These are phyloP conservation scores for Phycodurus eques DNA, from an alignment of 2,113 vertebrate species.

Conservation along the genomic window DNA sequence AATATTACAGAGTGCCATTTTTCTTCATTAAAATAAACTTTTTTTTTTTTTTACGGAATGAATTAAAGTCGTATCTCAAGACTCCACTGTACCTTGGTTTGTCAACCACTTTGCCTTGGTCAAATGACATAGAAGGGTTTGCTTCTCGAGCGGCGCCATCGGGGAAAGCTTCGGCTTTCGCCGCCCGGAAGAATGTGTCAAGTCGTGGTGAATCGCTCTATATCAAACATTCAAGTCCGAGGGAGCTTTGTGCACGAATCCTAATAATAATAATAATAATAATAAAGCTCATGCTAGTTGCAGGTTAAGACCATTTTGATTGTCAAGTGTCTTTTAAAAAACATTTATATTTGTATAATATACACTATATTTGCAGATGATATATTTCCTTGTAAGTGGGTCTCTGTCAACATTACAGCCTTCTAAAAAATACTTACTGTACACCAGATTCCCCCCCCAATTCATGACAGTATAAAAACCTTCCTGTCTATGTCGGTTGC, in stretches of 20 bases:
- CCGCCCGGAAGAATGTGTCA: background rate
- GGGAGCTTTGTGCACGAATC: slow-evolving; percentile 61
- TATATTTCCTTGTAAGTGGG: slow-evolving; percentile 65
- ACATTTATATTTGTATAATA: slow-evolving; percentile 74
- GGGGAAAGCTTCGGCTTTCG: background rate
- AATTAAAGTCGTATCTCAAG: background rate
- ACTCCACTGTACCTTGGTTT: background rate
- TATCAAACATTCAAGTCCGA: slow-evolving; percentile 46
- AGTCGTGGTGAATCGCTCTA: background rate
- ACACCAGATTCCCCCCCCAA: too few relatives aligned
- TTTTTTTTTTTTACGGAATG: background rate
- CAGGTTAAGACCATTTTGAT: slow-evolving; percentile 63
- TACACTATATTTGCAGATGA: slow-evolving; percentile 67
- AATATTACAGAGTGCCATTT: too few relatives aligned
- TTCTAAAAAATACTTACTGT: slow-evolving; percentile 19
- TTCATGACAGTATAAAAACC: slow-evolving; percentile 39
- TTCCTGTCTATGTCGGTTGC: slow-evolving; percentile 73
- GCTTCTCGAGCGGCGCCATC: too few relatives aligned
- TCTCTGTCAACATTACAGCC: slow-evolving; percentile 53
- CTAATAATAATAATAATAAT: slow-evolving; percentile 44
- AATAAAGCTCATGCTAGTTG: slow-evolving; percentile 55
- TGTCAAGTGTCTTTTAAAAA: slow-evolving; percentile 61
- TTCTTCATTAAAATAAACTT: too few relatives aligned
- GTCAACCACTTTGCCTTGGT: background rate
- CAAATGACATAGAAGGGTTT: too few relatives aligned